Conservation (phyloP, 2,888 invertebrate genomes). For the Troglohyphantes excavatus region DNA sequence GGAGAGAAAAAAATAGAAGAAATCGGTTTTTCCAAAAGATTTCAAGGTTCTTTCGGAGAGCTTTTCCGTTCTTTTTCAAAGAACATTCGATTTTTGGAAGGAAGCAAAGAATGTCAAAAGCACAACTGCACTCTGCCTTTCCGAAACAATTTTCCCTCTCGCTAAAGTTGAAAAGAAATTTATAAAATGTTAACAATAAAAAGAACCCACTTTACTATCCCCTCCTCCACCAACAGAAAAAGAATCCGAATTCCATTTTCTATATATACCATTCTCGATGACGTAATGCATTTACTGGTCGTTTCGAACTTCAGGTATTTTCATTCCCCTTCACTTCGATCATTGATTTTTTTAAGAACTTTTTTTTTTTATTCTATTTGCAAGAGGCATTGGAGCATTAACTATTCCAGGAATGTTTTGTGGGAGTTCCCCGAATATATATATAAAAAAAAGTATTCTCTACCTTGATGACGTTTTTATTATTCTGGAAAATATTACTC, state of each 20-base stretch:
- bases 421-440: background rate
- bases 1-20: background rate
- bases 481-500: background rate
- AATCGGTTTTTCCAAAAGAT: background rate
- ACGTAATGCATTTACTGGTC: slow-evolving; percentile 73
- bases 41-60: background rate
- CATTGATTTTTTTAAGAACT: slow-evolving; percentile 47
- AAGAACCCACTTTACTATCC: slow-evolving; percentile 36
- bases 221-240: slow-evolving; percentile 47
- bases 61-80: background rate
- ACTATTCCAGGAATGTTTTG: slow-evolving; percentile 46
- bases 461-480: slow-evolving; percentile 5
- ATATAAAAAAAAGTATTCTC: slow-evolving; percentile 24
- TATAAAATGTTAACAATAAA: slow-evolving; percentile 48
- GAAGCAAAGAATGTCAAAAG: background rate
- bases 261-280: slow-evolving; percentile 58
- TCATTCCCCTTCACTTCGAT: background rate
- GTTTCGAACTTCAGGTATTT: slow-evolving; percentile 56
- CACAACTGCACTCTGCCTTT: background rate
- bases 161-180: slow-evolving; percentile 34
- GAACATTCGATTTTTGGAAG: background rate
- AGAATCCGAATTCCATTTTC: slow-evolving; percentile 71
- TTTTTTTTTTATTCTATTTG: slow-evolving; percentile 7
- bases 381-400: slow-evolving; percentile 31
- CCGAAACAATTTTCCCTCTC: slow-evolving; percentile 25